A percentile compares a stretch with the other conserved stretches of the same genome.
Evolutionary conservation across 2,113 vertebrate genomes (phyloP).

Genomic region (Charina bottae): DNA sequence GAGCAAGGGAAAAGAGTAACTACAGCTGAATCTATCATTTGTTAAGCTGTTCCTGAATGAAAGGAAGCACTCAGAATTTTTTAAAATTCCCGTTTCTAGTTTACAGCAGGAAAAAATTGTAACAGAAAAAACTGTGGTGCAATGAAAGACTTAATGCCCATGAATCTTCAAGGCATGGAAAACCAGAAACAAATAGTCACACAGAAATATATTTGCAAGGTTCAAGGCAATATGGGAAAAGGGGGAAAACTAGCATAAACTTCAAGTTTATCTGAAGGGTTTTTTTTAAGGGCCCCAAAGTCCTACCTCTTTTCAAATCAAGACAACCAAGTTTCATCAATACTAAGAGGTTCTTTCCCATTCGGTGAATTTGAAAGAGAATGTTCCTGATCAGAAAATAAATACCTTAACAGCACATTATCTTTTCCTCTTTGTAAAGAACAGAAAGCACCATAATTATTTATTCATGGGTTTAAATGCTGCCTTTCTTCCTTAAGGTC

Average conservation of each 20-base stretch:
- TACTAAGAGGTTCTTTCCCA: background rate
- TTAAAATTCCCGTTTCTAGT: background rate
- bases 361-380: background rate
- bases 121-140: background rate
- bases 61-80: background rate
- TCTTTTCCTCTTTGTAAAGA: background rate
- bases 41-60: background rate
- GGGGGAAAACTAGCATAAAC: background rate
- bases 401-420: background rate
- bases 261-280: background rate
- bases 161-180: background rate
- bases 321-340: background rate
- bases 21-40: background rate
- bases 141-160: background rate
- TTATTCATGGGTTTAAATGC: background rate
- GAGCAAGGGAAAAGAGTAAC: background rate
- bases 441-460: background rate
- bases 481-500: background rate
- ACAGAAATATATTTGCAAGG: background rate
- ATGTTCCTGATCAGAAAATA: background rate
- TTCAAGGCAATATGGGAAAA: background rate
- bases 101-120: background rate
- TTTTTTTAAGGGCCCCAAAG: background rate
- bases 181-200: background rate
- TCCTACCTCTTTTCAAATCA: background rate